These are phyloP conservation scores for Ommatoiulus sabulosus DNA, from an alignment of 2,888 invertebrate species.

Conservation along the genomic window DNA sequence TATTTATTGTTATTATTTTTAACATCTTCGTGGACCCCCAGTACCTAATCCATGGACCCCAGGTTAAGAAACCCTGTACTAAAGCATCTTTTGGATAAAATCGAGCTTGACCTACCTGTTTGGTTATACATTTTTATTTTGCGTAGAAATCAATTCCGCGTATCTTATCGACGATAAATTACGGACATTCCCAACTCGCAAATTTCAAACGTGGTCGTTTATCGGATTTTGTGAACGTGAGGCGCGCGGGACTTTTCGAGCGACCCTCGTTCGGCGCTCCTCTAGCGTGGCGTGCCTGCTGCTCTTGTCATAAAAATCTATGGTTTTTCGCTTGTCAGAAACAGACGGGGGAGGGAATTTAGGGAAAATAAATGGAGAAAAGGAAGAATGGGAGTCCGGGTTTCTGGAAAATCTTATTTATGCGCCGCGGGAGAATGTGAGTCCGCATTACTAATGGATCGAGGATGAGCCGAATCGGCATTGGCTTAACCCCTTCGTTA, in stretches of 20 bases:
- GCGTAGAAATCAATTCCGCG: too few species aligned
- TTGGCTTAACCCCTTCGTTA: conserved; percentile 26
- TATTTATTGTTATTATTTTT: too few species aligned
- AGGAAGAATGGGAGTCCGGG: conserved; percentile 6
- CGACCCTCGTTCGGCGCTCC: neutral
- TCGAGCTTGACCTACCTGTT: too few species aligned
- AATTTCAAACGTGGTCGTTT: too few species aligned
- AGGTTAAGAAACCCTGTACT: too few species aligned
- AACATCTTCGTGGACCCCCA: too few species aligned
- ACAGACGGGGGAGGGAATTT: conserved; percentile 47
- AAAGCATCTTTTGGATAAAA: too few species aligned
- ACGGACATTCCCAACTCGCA: too few species aligned
- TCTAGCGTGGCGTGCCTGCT: neutral
- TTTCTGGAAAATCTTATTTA: conserved; percentile 33
- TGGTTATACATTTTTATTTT: too few species aligned
- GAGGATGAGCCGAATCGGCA: neutral
- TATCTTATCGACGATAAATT: too few species aligned
- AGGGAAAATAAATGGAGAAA: neutral
- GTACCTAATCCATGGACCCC: too few species aligned
- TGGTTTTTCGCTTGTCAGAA: conserved; percentile 43
- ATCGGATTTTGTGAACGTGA: neutral
- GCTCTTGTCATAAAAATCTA: conserved; percentile 47
- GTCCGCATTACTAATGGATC: conserved; percentile 1
- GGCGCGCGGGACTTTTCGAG: neutral
- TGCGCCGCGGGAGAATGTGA: neutral